Conservation (phyloP, 2,113 vertebrate species). For the Gymnobelideus leadbeateri region DNA sequence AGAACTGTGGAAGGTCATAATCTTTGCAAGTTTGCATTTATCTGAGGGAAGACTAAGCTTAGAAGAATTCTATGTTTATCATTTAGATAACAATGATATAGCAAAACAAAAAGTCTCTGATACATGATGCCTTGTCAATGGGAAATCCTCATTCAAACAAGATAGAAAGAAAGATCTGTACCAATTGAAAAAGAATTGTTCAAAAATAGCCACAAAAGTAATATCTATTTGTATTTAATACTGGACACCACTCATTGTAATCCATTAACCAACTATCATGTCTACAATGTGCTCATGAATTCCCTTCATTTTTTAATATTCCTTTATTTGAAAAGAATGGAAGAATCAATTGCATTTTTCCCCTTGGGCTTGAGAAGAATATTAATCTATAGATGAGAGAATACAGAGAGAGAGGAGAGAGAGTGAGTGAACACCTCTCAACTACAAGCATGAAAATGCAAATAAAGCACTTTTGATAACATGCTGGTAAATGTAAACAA, state of each 20-base stretch:
- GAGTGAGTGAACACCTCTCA: neutral
- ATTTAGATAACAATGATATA: neutral
- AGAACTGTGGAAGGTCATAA: neutral
- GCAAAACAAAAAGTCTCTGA: neutral
- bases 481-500: neutral
- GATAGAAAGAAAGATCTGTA: neutral
- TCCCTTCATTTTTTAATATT: neutral
- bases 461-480: neutral
- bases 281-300: neutral
- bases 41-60: neutral
- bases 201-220: neutral
- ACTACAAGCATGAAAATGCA: neutral
- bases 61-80: neutral
- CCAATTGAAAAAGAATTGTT: neutral
- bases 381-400: neutral
- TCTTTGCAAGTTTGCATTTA: neutral
- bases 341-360: neutral
- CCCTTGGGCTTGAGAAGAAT: neutral
- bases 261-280: neutral
- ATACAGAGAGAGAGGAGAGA: neutral
- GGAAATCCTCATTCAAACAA: neutral
- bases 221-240: neutral
- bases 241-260: neutral
- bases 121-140: neutral
- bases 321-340: neutral